Evolutionary conservation across 1,140 invertebrate species (phyloP).

Genomic region (Probaryconus sp.): DNA sequence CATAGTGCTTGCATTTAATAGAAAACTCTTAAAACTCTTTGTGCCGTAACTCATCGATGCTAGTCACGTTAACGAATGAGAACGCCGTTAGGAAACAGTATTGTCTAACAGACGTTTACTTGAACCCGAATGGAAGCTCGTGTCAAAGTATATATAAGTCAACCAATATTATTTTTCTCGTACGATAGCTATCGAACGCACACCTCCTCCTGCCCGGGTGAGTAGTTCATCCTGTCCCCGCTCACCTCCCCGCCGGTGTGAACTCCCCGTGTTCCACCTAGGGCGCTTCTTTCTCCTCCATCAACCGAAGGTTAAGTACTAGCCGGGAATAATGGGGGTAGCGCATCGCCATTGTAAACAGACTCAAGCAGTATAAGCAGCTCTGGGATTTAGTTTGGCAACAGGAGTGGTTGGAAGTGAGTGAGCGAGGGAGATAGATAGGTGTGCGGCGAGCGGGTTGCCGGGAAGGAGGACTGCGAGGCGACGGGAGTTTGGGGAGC

Average conservation of each 20-base stretch:
- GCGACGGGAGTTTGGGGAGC: slow-evolving; percentile 46
- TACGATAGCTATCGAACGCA: slow-evolving; percentile 35
- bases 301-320: slow-evolving; percentile 67
- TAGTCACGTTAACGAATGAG: slow-evolving; percentile 1
- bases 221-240: slow-evolving; percentile 27
- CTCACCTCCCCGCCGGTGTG: too few species aligned
- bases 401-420: slow-evolving; percentile 52
- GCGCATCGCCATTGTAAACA: slow-evolving; percentile 75
- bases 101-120: too few species aligned
- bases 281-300: slow-evolving; percentile 34
- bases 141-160: slow-evolving; percentile 9
- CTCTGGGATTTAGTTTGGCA: slow-evolving; percentile 72
- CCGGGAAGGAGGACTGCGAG: slow-evolving; percentile 13
- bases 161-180: slow-evolving; percentile 48
- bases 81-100: too few species aligned
- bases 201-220: slow-evolving; percentile 30
- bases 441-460: slow-evolving; percentile 48
- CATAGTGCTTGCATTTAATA: too few species aligned
- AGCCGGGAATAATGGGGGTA: slow-evolving; percentile 68
- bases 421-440: slow-evolving; percentile 47
- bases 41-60: too few species aligned
- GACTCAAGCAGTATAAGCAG: slow-evolving; percentile 70
- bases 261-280: slow-evolving; percentile 17
- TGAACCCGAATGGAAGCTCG: not conserved
- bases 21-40: too few species aligned